phyloP scores from a whole-genome alignment of 2,797 vertebrate genomes.

The Sebastes flavidus region DNA sequence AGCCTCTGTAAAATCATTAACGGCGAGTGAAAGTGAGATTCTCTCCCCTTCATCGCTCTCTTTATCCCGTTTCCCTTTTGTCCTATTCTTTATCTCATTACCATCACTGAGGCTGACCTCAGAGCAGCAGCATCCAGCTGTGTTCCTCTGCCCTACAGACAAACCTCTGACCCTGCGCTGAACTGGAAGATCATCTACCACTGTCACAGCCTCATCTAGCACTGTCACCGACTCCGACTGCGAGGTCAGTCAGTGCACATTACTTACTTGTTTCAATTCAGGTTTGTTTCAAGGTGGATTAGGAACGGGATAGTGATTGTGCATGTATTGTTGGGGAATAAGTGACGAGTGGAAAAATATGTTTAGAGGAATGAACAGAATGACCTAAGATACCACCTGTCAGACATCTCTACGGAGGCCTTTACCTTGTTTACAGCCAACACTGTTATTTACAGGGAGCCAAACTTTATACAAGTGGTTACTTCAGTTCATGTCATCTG shows the following conservation, averaged over 20 bases:
- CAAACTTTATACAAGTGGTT: conserved; percentile 63
- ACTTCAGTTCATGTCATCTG: conserved; percentile 63
- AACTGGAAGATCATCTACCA: conserved; percentile 86
- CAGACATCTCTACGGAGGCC: conserved; percentile 50
- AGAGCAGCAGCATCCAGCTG: conserved; percentile 70
- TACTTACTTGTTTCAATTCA: conserved; percentile 31
- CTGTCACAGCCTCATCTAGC: conserved; percentile 82
- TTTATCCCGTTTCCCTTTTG: conserved; percentile 78
- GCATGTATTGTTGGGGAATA: background rate
- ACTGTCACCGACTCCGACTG: conserved; percentile 65
- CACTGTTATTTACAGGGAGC: conserved; percentile 77
- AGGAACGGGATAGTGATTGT: background rate
- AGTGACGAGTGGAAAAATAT: conserved; percentile 36
- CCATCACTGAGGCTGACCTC: conserved; percentile 80
- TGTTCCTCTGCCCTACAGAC: conserved; percentile 66
- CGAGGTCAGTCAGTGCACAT: conserved; percentile 54
- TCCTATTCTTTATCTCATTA: conserved; percentile 81
- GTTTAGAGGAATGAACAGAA: conserved; percentile 45
- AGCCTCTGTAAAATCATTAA: conserved; percentile 63
- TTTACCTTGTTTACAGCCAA: conserved; percentile 79
- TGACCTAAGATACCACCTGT: conserved; percentile 66
- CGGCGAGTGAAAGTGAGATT: conserved; percentile 69
- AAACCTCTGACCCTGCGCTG: conserved; percentile 81
- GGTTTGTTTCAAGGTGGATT: background rate
- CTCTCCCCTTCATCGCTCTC: conserved; percentile 54